A percentile compares a stretch with the other conserved stretches of the same genome.
These are phyloP conservation scores for Cebidichthys violaceus DNA, from an alignment of 2,113 vertebrate species.

Conservation along the genomic window DNA sequence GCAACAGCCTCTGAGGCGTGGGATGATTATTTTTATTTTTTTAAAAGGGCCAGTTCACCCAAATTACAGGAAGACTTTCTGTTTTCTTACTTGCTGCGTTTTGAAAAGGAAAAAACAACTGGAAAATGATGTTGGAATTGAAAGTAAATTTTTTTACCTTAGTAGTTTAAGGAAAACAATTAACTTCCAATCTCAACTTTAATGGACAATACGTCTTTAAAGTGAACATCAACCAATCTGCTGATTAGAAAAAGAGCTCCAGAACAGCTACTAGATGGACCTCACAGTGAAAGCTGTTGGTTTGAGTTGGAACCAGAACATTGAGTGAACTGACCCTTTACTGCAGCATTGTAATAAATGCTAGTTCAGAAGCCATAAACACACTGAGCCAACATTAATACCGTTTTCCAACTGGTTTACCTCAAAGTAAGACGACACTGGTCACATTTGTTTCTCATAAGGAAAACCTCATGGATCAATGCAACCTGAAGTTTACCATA, in stretches of 20 bases:
- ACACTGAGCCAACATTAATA: slow-evolving; percentile 27
- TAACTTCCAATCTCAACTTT: background rate
- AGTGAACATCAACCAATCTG: background rate
- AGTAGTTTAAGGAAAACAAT: background rate
- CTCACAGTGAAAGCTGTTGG: background rate
- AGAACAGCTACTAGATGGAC: background rate
- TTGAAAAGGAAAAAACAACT: background rate
- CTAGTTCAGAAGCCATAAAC: slow-evolving; percentile 40
- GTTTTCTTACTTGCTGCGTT: background rate
- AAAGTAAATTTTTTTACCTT: background rate
- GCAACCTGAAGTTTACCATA: background rate
- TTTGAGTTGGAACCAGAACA: background rate
- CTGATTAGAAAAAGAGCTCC: background rate
- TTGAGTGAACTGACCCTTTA: slow-evolving; percentile 37
- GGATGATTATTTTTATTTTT: background rate
- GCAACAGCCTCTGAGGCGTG: slow-evolving; percentile 2
- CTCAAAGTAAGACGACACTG: slow-evolving; percentile 20
- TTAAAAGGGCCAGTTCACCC: slow-evolving; percentile 49
- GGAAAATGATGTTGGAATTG: background rate
- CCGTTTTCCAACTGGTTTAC: slow-evolving; percentile 28
- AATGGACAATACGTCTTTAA: background rate
- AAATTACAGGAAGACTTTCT: background rate
- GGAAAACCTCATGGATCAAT: background rate
- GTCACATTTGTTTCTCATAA: slow-evolving; percentile 48
- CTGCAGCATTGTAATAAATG: background rate